Base-by-base conservation (phyloP, 2,797 vertebrate species). In the Schizothorax lantsangensis region DNA sequence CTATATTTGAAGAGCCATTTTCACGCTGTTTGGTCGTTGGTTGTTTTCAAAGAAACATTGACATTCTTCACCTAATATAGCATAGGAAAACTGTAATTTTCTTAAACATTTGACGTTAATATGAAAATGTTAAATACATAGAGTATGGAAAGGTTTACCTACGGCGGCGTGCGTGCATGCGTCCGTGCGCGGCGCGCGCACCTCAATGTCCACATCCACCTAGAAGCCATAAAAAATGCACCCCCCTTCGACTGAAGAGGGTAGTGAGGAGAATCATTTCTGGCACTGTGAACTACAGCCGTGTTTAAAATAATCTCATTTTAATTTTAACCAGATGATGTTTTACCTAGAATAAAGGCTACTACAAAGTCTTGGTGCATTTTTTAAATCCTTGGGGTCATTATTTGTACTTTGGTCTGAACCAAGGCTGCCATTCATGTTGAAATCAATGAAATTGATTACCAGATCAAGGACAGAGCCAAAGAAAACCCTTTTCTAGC, bases 361-460 rank as follows among this genome's bases (percentile, higher is more conserved):
- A 43, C 49, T 79, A 21, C 74, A 57, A 69, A 79, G 47, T 84
- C 23, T 64, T 11, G 15, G 59, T 36, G 47, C 36, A 43, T 54
- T 71, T 79, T 52, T 47, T 1, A 73, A 80, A 72, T 72, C 77
- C 9, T 72, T 17, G 1, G 49, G 75, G 38, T 72, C 38, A n/a
- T 79, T 78, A 52, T 84, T 79, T 80, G 38, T 80, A 85, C 74
- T 85, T 71, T 71, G 75, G n/a, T 71, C 66, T 73, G 40, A 57
- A 36, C 77, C 40, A 80, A 80, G 77, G 52, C 66, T 73, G 52
- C 15, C 84, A 85, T 85, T 85, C 77, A 72, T 85, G 77, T 62
- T 73, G 30, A 80, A 85, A 80, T 85, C 84, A 79, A 85, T 85
- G 38, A 36, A 71, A 85, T 80, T 73, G 84, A 85, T 85, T 64